Evolutionary conservation across 1,140 invertebrate species (phyloP), one percentile per base, ranked within the genome.

Genomic region (Zaprionus gabonicus): DNA sequence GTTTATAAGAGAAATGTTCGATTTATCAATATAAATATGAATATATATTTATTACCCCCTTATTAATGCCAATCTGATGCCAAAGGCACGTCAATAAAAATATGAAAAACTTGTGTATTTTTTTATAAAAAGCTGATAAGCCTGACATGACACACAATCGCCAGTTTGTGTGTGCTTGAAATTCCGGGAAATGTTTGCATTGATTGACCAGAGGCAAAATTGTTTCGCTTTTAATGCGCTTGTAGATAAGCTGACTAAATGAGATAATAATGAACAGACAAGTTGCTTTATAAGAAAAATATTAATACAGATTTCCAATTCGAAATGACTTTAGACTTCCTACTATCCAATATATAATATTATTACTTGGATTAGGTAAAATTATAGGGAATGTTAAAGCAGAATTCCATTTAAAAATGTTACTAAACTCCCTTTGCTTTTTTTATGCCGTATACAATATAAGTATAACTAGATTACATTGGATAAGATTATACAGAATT

Each of bases 111-210:
- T 17, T 46, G 41, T 46, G 41, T 20, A 44, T 46, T 7, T 46
- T n/a, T n/a, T n/a, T n/a, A n/a, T n/a, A n/a, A n/a, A n/a, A 46
- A 17, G 46, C 20, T 25, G 46, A 51, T 51, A 51, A 51, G 46
- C 20, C 20, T 25, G 46, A 25, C 46, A 51, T 25, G 46, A 51
- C 46, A 25, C 46, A 49, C 46, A 49, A 9, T 1, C 4, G 2
- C 38, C n/a, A 23, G 9, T 44, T 1, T 41, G 17, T 20, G 44
- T 46, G 44, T 46, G 17, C 20, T 17, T 4, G 46, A 4, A 10
- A 51, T 51, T 51, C 46, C 20, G 46, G 20, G 46, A 51, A 51
- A 25, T 51, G 46, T 25, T 23, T 49, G 17, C 46, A 13, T 41
- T 41, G 38, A 41, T 6, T 41, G 38, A n/a, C 38, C 13, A 41